Evolutionary conservation across 1,140 invertebrate species (phyloP).

Genomic region (Alviniconcha marisindica): DNA sequence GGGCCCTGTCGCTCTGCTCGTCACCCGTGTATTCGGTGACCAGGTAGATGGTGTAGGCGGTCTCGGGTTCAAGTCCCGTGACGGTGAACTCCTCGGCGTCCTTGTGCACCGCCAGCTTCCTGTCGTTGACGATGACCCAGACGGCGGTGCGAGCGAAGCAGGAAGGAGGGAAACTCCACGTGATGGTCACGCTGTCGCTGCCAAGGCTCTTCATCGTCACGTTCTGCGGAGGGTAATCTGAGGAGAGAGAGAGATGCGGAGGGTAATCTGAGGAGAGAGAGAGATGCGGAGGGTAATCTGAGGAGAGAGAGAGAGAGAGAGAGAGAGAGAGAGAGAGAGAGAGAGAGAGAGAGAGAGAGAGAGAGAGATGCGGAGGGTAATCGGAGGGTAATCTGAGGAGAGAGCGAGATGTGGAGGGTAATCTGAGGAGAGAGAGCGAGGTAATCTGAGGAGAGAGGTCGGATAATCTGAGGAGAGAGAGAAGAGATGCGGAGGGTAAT

Average conservation of each 20-base stretch:
- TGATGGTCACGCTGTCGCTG: constrained; percentile 17
- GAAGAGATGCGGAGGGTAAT: no score
- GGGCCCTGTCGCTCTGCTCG: constrained; percentile 1
- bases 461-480: no score
- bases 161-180: constrained; percentile 30
- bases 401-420: no score
- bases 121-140: constrained; percentile 38
- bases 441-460: no score
- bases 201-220: neutral
- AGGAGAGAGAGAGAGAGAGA: neutral
- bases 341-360: neutral
- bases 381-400: no score
- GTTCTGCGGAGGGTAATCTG: constrained; percentile 31
- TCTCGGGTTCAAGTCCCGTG: neutral
- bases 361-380: neutral
- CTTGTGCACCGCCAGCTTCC: constrained; percentile 8
- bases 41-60: constrained; percentile 33
- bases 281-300: neutral
- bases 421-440: no score
- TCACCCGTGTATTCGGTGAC: constrained; percentile 13
- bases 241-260: neutral
- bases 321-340: neutral
- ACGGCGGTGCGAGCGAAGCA: constrained; percentile 35
- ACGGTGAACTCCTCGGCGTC: constrained; percentile 7
- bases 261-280: no score